Conservation (phyloP, 2,113 vertebrate genomes). For the Craseonycteris thonglongyai region DNA sequence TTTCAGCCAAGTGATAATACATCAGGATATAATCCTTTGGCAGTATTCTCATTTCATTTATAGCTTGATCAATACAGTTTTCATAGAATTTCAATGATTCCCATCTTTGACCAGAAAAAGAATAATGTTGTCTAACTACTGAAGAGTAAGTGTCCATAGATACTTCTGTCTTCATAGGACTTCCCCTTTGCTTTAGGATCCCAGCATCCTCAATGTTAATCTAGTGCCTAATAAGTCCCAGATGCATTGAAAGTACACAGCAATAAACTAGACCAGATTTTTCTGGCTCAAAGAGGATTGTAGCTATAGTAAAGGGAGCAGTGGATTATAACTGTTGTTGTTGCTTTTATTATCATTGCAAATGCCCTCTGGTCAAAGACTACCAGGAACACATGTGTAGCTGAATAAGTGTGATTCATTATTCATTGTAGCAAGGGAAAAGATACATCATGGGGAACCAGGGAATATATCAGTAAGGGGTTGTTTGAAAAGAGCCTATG, state of each 20-base stretch:
- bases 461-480: not conserved
- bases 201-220: not conserved
- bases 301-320: not conserved
- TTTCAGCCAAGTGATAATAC: not conserved
- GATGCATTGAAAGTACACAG: not conserved
- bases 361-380: not conserved
- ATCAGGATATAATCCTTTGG: not conserved
- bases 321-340: not conserved
- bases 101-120: not conserved
- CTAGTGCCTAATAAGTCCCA: not conserved
- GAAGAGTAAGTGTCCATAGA: not conserved
- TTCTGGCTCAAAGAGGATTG: not conserved
- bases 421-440: not conserved
- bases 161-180: not conserved
- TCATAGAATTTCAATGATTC: not conserved
- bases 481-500: not conserved
- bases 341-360: not conserved
- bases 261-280: not conserved
- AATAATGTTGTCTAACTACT: not conserved
- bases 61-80: not conserved
- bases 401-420: not conserved
- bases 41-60: not conserved
- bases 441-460: not conserved
- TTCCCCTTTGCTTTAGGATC: not conserved
- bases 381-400: not conserved